Base-by-base conservation (phyloP, 2,113 vertebrate genomes). In the Chauna torquata region DNA sequence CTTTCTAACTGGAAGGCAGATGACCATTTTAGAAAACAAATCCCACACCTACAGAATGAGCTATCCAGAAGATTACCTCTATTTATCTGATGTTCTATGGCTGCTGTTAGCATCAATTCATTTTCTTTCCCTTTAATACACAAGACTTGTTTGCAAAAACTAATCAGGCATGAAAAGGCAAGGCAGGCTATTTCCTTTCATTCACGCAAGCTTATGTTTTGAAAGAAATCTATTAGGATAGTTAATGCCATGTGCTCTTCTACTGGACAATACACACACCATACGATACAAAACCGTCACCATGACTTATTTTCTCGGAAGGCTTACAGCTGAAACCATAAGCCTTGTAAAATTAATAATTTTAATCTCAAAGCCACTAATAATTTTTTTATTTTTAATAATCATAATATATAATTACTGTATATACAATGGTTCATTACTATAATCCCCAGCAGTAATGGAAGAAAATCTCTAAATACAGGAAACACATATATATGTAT, bases 71-170 rank as follows among this genome's bases (percentile, higher is more conserved):
- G 27, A 88, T 17, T 86, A 20, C 30, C 62, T 85, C 45, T 80
- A 54, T 79, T 85, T 69, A 82, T 77, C 66, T 75, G 76, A 78
- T 68, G 17, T 59, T 93, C 75, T 66, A 88, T 32, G 47, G 86
- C 79, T 86, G 79, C 85, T 90, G 64, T 86, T 92, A 62, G 24
- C 0, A 0, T 66, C 68, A 80, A 38, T 90, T 90, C 64, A 72
- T 84, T 74, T 58, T 30, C 78, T 28, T 72, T 64, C 80, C 74
- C 69, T 87, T 70, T 59, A 64, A 64, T 32, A 82, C 7, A 16
- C 76, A 88, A 24, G 92, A 92, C 92, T 75, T 94, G 75, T 93
- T 93, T 96, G 88, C 82, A 79, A 88, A 96, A 75, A 66, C 57
- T 91, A 91, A 78, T 93, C 32, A 59, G 59, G 74, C 36, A 7